These are phyloP conservation scores for Sarcophaga subvicina DNA, from an alignment of 2,888 invertebrate genomes.

Conservation along the genomic window DNA sequence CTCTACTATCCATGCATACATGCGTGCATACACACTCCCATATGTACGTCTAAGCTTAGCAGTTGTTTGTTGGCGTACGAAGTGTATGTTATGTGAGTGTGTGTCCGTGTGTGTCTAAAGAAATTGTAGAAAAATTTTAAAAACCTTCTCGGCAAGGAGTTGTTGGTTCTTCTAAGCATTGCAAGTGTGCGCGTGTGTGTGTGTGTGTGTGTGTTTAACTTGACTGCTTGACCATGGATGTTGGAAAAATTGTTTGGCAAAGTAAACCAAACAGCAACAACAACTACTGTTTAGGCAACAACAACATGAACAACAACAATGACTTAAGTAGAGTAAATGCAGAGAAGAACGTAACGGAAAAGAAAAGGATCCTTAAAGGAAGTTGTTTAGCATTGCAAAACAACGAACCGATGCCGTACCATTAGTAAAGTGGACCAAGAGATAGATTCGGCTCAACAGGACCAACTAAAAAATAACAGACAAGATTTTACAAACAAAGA, in stretches of 20 bases:
- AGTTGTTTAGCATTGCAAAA: constrained; percentile 39
- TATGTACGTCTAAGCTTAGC: too few species aligned
- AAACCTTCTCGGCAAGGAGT: too few species aligned
- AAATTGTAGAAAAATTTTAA: too few species aligned
- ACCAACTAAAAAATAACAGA: constrained; percentile 7
- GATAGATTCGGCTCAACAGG: too few species aligned
- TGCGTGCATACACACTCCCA: too few species aligned
- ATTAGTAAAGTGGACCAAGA: not conserved
- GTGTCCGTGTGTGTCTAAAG: too few species aligned
- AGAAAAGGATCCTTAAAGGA: constrained; percentile 27
- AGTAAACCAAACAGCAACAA: constrained; percentile 23
- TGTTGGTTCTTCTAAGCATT: too few species aligned
- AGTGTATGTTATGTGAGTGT: too few species aligned
- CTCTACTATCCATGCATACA: too few species aligned
- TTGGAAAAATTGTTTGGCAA: constrained; percentile 52
- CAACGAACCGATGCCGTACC: not conserved
- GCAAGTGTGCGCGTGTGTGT: too few species aligned
- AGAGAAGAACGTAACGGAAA: constrained; percentile 13
- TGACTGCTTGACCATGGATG: constrained; percentile 67
- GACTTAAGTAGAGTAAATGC: constrained; percentile 7
- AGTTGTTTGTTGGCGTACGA: too few species aligned
- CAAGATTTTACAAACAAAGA: too few species aligned
- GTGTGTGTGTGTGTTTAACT: constrained; percentile 44
- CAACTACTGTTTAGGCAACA: not conserved
- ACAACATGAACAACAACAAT: constrained; percentile 33